Evolutionary conservation across 2,113 vertebrate genomes (phyloP).

Genomic region (Zosterops borbonicus): DNA sequence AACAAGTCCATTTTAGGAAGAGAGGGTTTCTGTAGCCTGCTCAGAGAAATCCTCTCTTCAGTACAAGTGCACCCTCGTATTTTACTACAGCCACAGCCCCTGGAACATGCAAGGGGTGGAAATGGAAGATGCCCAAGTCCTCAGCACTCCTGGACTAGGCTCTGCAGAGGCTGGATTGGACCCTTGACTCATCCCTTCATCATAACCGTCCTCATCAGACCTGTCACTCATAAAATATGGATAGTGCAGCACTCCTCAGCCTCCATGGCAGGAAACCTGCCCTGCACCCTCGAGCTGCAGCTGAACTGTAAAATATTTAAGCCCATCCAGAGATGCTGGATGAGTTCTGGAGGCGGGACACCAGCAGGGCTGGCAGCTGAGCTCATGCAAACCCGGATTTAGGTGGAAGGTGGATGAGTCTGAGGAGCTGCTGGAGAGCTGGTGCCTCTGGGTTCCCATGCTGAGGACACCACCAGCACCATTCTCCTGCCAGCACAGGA

Average conservation of each 20-base stretch:
- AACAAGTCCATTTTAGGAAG: neutral
- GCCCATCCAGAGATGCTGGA: neutral
- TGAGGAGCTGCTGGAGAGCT: neutral
- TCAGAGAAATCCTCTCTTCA: neutral
- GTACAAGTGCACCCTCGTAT: neutral
- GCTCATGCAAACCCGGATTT: accelerated
- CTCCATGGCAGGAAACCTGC: neutral
- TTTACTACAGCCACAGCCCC: neutral
- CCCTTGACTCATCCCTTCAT: accelerated
- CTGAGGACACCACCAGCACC: accelerated
- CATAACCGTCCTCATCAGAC: neutral
- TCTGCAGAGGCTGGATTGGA: neutral
- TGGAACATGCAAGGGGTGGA: accelerated
- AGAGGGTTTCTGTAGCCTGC: neutral
- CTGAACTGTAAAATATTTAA: neutral
- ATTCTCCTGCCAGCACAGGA: accelerated
- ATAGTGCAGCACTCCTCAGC: neutral
- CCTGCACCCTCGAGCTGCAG: neutral
- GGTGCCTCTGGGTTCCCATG: neutral
- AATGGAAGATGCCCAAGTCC: neutral
- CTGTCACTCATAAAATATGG: neutral
- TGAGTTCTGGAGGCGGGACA: neutral
- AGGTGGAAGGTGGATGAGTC: neutral
- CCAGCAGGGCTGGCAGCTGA: neutral
- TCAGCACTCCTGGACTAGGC: neutral